A percentile compares a stretch with the other conserved stretches of the same genome.
phyloP scores from a whole-genome alignment of 2,888 invertebrate species.

The Macrosiphum euphorbiae region DNA sequence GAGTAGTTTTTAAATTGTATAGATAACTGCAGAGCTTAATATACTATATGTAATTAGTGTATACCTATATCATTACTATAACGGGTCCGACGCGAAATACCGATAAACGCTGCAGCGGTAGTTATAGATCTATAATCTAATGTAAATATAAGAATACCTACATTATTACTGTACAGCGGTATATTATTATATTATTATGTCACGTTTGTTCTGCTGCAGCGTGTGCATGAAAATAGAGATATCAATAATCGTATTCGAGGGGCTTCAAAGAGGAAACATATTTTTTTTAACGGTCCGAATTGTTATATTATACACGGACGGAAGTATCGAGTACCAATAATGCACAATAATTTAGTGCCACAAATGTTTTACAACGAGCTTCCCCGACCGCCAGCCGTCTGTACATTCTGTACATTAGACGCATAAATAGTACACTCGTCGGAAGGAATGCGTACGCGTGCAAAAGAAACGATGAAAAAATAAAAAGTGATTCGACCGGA shows the following conservation, averaged over 20 bases:
- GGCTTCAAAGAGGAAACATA: background rate
- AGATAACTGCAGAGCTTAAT: background rate
- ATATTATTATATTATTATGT: conserved; percentile 1
- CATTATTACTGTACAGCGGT: background rate
- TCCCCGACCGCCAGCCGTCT: background rate
- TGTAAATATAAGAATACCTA: background rate
- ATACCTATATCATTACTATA: background rate
- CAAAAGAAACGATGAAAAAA: background rate
- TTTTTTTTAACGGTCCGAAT: background rate
- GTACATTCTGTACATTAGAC: background rate
- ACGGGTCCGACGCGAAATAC: background rate
- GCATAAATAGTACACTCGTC: background rate
- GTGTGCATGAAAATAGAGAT: background rate
- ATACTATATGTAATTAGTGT: background rate
- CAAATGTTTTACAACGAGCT: background rate
- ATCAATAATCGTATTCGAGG: background rate
- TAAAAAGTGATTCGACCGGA: background rate
- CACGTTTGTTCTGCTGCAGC: background rate
- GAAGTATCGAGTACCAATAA: background rate
- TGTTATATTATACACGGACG: background rate
- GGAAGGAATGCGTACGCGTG: conserved; percentile 13
- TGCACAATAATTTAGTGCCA: background rate
- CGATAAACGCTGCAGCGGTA: background rate
- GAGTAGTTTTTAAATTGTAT: background rate
- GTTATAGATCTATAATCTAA: background rate